A percentile compares a stretch with the other conserved stretches of the same genome.
Conservation (phyloP, 2,888 invertebrate genomes). For the Mimumesa dahlbomi region DNA sequence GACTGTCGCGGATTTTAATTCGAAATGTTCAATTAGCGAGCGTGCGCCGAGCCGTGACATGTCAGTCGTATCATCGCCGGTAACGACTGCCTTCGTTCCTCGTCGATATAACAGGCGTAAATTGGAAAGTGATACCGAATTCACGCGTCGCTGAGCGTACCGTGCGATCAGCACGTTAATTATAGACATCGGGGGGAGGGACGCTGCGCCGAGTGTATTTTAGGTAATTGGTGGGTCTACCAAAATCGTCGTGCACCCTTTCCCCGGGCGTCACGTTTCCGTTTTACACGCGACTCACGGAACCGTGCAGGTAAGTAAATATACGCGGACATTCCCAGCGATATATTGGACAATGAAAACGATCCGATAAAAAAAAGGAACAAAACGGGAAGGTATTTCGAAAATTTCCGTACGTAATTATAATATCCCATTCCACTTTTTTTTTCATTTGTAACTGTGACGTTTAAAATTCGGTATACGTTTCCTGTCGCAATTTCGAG, state of each 20-base stretch:
- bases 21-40: constrained; percentile 62
- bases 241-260: constrained; percentile 38
- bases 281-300: constrained; percentile 11
- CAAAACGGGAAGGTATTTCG: no score
- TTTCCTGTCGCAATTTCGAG: no score
- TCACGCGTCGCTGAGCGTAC: constrained; percentile 55
- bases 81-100: constrained; percentile 61
- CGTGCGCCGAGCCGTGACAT: constrained; percentile 47
- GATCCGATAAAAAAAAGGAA: no score
- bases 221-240: constrained; percentile 57
- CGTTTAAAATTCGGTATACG: no score
- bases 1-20: constrained; percentile 58
- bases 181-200: constrained; percentile 58
- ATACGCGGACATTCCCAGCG: no score
- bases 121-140: constrained; percentile 64
- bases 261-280: constrained; percentile 6
- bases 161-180: constrained; percentile 61
- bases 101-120: constrained; percentile 49
- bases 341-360: no score
- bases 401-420: no score
- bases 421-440: no score
- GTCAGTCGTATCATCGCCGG: constrained; percentile 54
- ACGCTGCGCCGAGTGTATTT: constrained; percentile 54
- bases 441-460: no score
- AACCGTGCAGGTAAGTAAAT: no score